phyloP scores from a whole-genome alignment of 2,797 vertebrate genomes.

The Anguilla obscura region DNA sequence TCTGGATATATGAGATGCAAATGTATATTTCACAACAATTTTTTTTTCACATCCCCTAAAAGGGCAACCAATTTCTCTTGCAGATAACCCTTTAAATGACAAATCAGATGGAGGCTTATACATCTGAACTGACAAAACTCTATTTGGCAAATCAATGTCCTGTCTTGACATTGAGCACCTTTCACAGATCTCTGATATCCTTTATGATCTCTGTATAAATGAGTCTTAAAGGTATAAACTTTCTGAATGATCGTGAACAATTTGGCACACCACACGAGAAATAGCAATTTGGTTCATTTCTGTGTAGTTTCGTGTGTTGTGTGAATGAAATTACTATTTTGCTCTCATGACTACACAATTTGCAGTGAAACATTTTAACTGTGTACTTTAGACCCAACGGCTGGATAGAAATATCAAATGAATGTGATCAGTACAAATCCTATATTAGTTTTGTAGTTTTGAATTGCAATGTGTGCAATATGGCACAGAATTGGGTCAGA shows the following conservation, averaged over 20 bases:
- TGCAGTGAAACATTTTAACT: too few relatives aligned
- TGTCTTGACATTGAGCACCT: neutral
- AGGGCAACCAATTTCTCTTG: neutral
- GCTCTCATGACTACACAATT: too few relatives aligned
- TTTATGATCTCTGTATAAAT: constrained; percentile 34
- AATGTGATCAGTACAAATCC: too few relatives aligned
- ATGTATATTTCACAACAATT: neutral
- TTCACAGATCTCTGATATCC: constrained; percentile 15
- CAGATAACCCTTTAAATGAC: constrained; percentile 36
- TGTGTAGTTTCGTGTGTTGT: constrained; percentile 45
- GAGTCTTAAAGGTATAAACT: neutral
- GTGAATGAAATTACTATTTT: too few relatives aligned
- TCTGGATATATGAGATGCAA: constrained; percentile 27
- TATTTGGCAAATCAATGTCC: constrained; percentile 35
- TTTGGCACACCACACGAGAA: constrained; percentile 41
- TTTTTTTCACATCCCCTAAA: constrained; percentile 13
- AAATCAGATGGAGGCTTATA: constrained; percentile 27
- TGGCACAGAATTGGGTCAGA: too few relatives aligned
- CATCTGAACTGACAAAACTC: constrained; percentile 27
- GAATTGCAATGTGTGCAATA: too few relatives aligned
- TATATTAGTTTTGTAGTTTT: too few relatives aligned
- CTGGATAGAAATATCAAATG: too few relatives aligned
- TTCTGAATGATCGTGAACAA: constrained; percentile 27
- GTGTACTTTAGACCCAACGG: too few relatives aligned
- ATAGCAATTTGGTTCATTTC: constrained; percentile 39